Evolutionary conservation across 2,888 invertebrate genomes (phyloP).

Genomic region (Pharmacophagus antenor): DNA sequence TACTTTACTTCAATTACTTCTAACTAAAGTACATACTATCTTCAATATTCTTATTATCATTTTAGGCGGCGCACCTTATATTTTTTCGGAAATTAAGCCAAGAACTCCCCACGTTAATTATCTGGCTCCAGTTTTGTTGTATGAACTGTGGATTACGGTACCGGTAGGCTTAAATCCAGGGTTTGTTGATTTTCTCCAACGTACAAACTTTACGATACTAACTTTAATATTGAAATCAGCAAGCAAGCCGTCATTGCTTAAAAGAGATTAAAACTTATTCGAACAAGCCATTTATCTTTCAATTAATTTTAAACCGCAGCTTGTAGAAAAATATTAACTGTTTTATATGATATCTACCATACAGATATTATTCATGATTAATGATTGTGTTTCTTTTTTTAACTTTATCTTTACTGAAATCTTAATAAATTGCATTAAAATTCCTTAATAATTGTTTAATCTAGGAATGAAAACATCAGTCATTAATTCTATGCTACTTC

Average conservation of each 20-base stretch:
- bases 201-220: constrained; percentile 15
- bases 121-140: constrained; percentile 9
- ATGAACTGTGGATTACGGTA: constrained; percentile 18
- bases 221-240: constrained; percentile 21
- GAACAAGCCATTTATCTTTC: background rate
- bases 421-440: no score
- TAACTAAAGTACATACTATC: no score
- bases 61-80: background rate
- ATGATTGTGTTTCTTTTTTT: no score
- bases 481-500: no score
- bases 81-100: constrained; percentile 2
- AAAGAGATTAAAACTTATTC: constrained; percentile 8
- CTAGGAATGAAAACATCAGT: no score
- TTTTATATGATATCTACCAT: background rate
- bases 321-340: background rate
- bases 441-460: no score
- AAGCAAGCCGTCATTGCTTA: constrained; percentile 17
- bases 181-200: constrained; percentile 25
- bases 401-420: no score
- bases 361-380: no score
- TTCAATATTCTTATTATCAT: background rate
- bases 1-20: no score
- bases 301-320: background rate
- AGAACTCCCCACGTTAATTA: constrained; percentile 20
- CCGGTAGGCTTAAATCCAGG: constrained; percentile 21